Evolutionary conservation across 1,140 invertebrate species (phyloP).

Genomic region (Achroia grisella): DNA sequence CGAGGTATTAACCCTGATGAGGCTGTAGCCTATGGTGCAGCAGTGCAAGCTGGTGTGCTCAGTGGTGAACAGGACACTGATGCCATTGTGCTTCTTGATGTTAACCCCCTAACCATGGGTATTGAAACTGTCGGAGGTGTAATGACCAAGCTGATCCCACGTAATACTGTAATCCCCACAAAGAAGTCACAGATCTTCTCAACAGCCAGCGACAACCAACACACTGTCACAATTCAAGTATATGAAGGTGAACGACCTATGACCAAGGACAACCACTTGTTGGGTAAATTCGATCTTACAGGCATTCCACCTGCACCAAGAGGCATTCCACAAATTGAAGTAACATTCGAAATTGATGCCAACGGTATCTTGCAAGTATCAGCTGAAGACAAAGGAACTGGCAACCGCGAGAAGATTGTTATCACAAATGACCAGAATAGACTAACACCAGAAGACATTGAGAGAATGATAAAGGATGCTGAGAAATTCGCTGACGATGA

Average conservation of each 20-base stretch:
- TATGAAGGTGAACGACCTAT: slow-evolving; percentile 92
- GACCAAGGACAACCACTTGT: slow-evolving; percentile 99
- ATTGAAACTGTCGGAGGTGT: slow-evolving; percentile 99
- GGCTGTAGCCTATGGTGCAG: slow-evolving; percentile 98
- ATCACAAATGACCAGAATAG: slow-evolving; percentile 99
- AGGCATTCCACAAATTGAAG: slow-evolving; percentile 99
- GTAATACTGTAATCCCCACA: slow-evolving; percentile 99
- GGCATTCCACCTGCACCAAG: slow-evolving; percentile 98
- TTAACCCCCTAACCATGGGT: slow-evolving; percentile 98
- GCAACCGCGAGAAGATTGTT: slow-evolving; percentile 98
- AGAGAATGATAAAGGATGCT: slow-evolving; percentile 98
- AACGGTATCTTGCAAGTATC: slow-evolving; percentile 98
- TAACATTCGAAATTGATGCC: slow-evolving; percentile 99
- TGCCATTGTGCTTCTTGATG: slow-evolving; percentile 97
- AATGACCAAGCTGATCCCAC: slow-evolving; percentile 98
- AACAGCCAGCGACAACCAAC: slow-evolving; percentile 98
- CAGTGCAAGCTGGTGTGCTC: slow-evolving; percentile 96
- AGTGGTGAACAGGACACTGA: slow-evolving; percentile 94
- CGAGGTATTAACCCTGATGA: slow-evolving; percentile 99
- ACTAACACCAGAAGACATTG: slow-evolving; percentile 97
- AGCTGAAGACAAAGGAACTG: slow-evolving; percentile 98
- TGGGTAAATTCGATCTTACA: slow-evolving; percentile 98
- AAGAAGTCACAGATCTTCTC: slow-evolving; percentile 99
- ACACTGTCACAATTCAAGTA: slow-evolving; percentile 97
- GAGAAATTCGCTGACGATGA: slow-evolving; percentile 99